phyloP scores from a whole-genome alignment of 2,113 vertebrate genomes.

The Tachysurus vachellii region DNA sequence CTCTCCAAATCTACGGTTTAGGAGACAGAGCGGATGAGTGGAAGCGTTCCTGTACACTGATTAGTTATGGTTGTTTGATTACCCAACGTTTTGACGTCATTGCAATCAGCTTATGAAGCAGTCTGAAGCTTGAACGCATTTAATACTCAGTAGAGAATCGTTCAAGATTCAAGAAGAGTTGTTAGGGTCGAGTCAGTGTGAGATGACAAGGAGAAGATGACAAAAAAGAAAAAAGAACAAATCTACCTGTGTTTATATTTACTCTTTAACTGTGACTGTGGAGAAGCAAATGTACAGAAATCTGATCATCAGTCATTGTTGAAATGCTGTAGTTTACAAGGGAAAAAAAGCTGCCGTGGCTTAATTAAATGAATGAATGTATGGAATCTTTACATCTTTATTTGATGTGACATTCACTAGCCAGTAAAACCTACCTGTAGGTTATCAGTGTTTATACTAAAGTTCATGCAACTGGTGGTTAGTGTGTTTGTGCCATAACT shows the following conservation, averaged over 20 bases:
- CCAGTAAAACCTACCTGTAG: too few relatives aligned
- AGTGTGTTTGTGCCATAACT: background rate
- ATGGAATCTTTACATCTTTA: background rate
- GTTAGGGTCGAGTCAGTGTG: background rate
- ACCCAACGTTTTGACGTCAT: constrained; percentile 28
- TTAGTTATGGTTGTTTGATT: constrained; percentile 25
- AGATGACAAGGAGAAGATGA: background rate
- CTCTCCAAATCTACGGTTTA: background rate
- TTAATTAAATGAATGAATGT: background rate
- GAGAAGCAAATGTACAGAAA: background rate
- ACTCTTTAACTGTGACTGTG: background rate
- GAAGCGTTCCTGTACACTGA: background rate
- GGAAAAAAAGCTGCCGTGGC: background rate
- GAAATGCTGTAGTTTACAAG: too few relatives aligned
- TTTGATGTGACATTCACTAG: background rate
- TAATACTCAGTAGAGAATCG: background rate
- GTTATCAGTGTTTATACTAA: too few relatives aligned
- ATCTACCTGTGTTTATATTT: background rate
- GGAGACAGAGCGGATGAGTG: background rate
- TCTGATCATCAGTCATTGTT: background rate
- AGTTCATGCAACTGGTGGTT: background rate
- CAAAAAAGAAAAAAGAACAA: background rate
- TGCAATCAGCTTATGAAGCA: background rate
- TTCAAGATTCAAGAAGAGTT: background rate
- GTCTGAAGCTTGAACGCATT: background rate